Base-by-base conservation (phyloP, 2,113 vertebrate species). In the Eubucco bourcierii region DNA sequence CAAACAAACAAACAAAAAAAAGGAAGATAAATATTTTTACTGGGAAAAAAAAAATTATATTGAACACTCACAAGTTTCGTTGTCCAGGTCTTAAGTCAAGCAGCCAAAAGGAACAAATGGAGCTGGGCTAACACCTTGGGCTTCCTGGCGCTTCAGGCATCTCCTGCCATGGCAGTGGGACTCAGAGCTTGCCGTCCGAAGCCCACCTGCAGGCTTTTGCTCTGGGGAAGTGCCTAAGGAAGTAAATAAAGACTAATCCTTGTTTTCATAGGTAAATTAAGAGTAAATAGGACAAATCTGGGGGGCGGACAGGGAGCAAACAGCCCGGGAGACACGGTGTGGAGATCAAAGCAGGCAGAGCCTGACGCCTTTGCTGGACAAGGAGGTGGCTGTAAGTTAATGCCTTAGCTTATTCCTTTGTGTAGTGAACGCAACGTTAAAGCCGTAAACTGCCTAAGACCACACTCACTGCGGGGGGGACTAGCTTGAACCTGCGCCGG, bases 371-470 rank as follows among this genome's bases (percentile, higher is more conserved):
- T 1, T 4, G 23, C 65, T 7, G 16, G 15, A 3, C 17, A 21
- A 7, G 5, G 3, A 4, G 10, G 27, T 1, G 12, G 13, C 28
- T 5, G 9, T 4, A 50, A 44, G 37, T 0, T 23, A 52, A 8
- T 14, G 6, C 44, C 52, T 31, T 25, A 7, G 4, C 12, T 23
- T 2, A 1, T 1, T 2, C 13, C 28, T 25, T 12, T 4, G 8
- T 0, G 53, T 7, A 64, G 14, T 0, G 12, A 74, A 10, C 0
- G 4, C 5, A 9, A 12, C 60, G 11, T 4, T 2, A 5, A 3
- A 5, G 2, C 27, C 37, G 24, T 24, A 28, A 46, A 55, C 55
- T 7, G 55, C 34, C 41, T 10, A 25, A 34, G 34, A 29, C 44
- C 68, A 2, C 5, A 15, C 53, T 1, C 25, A 52, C 4, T 28